Percentiles rank a stretch among this genome's conserved stretches.
phyloP scores from a whole-genome alignment of 2,797 vertebrate genomes.

The Sparus aurata region DNA sequence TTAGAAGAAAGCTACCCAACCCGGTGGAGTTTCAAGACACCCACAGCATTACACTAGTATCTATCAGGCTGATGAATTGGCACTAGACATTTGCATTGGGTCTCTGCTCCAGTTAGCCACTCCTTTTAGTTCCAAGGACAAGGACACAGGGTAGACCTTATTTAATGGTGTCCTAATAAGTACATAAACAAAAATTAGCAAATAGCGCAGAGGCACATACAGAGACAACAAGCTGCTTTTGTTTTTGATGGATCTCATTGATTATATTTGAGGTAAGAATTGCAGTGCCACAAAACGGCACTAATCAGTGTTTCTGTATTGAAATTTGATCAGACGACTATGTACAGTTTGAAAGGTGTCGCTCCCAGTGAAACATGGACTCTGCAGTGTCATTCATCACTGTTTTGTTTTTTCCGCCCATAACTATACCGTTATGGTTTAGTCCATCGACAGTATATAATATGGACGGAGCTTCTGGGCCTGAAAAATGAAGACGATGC shows the following conservation, averaged over 20 bases:
- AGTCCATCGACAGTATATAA: too few species aligned
- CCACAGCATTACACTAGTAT: neutral
- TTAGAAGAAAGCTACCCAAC: neutral
- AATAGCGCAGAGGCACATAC: neutral
- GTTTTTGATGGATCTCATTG: neutral
- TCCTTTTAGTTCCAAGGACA: neutral
- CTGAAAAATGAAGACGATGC: too few species aligned
- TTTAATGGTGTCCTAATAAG: neutral
- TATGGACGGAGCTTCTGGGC: too few species aligned
- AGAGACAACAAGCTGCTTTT: neutral
- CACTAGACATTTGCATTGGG: neutral
- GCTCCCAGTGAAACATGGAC: too few species aligned
- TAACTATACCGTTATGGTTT: too few species aligned
- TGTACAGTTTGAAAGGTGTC: too few species aligned
- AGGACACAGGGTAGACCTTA: neutral
- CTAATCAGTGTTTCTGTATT: too few species aligned
- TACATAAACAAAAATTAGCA: neutral
- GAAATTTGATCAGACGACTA: too few species aligned
- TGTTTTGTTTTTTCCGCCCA: too few species aligned
- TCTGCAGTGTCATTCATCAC: too few species aligned
- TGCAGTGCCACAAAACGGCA: neutral
- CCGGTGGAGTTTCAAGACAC: slow-evolving; percentile 6
- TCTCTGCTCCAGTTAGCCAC: neutral
- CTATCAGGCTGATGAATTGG: neutral
- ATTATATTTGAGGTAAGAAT: too few species aligned